Evolutionary conservation across 2,888 invertebrate species (phyloP), one percentile per base, ranked within the genome.

Genomic region (Mycalesis mineus): DNA sequence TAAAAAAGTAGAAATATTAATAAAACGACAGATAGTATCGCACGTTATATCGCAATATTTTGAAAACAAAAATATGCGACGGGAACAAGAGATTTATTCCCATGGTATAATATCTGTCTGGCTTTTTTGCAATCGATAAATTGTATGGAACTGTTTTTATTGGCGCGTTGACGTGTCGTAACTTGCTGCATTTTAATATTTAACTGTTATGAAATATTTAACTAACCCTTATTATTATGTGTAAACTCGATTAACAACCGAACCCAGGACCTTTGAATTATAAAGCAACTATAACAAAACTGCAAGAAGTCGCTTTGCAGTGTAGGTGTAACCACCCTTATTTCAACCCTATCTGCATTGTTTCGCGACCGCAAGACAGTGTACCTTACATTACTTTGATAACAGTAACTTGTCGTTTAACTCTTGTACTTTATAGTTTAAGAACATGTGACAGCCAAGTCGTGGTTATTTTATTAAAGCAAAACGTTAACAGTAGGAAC

Each of bases 61-160:
- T 49, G 49, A 44, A 17, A 49, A 39, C 48, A 39, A 52, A 60
- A 57, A 60, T 60, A 44, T 60, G 53, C 53, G 53, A 48, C 49
- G 44, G 58, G 22, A 44, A 54, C 57, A 41, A 22, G 49, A 51
- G 56, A 57, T 33, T 60, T 53, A 53, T 53, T 48, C 39, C 22
- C 51, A 31, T 53, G 37, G 42, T 8, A 31, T 22, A 37, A 57
- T 37, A 48, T 54, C 29, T 37, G 58, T 58, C 49, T 58, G 54
- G 44, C 44, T n/a, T 44, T 33, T 50, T 45, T 49, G 49, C 33
- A 50, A 58, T 45, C 40, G 40, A 33, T 55, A 54, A 50, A 36
- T 41, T 56, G 15, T 28, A 29, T 50, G 44, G 44, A 28, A 50
- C 44, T 49, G 50, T 51, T 51, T 51, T 51, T 51, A 41, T 31